Evolutionary conservation across 2,888 invertebrate genomes (phyloP).

Genomic region (Spilosoma lubricipeda): DNA sequence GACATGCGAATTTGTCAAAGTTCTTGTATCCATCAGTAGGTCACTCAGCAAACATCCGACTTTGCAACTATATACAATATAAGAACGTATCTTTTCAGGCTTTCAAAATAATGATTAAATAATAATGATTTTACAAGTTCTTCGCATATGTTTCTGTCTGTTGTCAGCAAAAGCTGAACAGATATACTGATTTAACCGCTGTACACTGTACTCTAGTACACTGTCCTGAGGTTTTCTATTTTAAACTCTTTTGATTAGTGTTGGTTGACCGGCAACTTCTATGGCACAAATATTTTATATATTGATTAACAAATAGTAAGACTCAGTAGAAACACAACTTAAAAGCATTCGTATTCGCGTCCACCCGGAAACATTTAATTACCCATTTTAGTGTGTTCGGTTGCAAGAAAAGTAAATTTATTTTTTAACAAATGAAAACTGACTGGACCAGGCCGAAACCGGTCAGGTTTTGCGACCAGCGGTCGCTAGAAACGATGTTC

Average conservation of each 20-base stretch:
- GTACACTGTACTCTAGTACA: background rate
- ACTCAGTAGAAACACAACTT: background rate
- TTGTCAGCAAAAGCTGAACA: background rate
- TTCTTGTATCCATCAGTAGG: background rate
- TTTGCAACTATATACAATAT: background rate
- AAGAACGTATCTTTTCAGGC: background rate
- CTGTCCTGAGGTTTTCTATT: background rate
- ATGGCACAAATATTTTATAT: background rate
- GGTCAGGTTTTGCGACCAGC: conserved; percentile 58
- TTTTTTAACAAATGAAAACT: conserved; percentile 34
- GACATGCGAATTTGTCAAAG: background rate
- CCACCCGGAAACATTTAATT: conserved; percentile 13
- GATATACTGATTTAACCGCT: background rate
- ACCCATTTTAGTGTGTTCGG: conserved; percentile 14
- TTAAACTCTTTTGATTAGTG: background rate
- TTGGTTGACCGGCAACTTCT: too few species aligned
- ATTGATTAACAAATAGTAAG: background rate
- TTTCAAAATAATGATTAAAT: background rate
- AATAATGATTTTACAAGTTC: background rate
- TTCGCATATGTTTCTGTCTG: background rate
- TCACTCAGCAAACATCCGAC: background rate
- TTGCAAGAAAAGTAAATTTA: conserved; percentile 27
- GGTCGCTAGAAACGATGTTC: conserved; percentile 59
- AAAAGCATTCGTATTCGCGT: conserved; percentile 4
- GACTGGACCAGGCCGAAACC: conserved; percentile 40